These are phyloP conservation scores for Sphaerodactylus townsendi DNA, from an alignment of 2,113 vertebrate genomes.

Conservation along the genomic window DNA sequence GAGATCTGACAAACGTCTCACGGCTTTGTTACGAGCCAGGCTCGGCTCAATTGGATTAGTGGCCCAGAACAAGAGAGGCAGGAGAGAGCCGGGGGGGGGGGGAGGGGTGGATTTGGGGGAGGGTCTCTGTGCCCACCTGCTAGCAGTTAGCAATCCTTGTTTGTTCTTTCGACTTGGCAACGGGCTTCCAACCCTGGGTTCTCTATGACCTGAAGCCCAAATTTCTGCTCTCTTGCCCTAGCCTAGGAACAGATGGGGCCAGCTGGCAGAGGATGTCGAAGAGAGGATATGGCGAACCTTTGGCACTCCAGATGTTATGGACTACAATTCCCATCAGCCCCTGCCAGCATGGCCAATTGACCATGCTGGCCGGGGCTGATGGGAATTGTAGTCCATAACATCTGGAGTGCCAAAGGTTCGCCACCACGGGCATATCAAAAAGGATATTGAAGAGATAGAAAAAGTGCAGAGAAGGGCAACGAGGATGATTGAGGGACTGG, in stretches of 20 bases:
- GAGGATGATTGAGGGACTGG: too few relatives aligned
- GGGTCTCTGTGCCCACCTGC: conserved; percentile 32
- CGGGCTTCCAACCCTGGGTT: background rate
- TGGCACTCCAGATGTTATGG: too few relatives aligned
- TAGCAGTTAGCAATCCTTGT: conserved; percentile 38
- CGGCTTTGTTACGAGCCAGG: conserved; percentile 43
- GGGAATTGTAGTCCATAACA: too few relatives aligned
- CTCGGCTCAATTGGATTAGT: conserved; percentile 58
- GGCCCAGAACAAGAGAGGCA: conserved; percentile 61
- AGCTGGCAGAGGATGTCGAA: too few relatives aligned
- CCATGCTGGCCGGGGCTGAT: too few relatives aligned
- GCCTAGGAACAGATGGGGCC: rapidly evolving
- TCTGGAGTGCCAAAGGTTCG: too few relatives aligned
- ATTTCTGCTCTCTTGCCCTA: background rate
- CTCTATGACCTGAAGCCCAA: background rate
- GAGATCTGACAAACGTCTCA: conserved; percentile 65
- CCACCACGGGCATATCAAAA: too few relatives aligned
- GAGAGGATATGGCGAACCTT: too few relatives aligned
- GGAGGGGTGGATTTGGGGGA: conserved; percentile 38
- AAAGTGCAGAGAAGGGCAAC: too few relatives aligned
- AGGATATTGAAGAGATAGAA: too few relatives aligned
- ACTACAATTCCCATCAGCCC: too few relatives aligned
- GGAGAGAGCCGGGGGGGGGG: conserved; percentile 16
- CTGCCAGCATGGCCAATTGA: too few relatives aligned
- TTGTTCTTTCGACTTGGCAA: conserved; percentile 31